These are phyloP conservation scores for Orientallactaga bullata DNA, from an alignment of 2,113 vertebrate genomes.

Conservation along the genomic window DNA sequence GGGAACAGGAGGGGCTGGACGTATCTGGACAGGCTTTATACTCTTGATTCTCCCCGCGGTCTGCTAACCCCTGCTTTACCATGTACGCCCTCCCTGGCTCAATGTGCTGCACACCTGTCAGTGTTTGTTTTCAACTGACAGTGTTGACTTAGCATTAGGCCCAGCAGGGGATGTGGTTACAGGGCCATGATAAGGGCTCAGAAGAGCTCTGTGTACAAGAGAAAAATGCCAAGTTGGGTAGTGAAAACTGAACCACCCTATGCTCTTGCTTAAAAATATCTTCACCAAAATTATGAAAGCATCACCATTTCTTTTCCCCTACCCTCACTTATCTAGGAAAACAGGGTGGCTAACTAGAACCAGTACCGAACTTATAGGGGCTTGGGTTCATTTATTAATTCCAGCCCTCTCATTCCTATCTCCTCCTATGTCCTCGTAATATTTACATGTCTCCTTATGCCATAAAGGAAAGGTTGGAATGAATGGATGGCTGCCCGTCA, in stretches of 20 bases:
- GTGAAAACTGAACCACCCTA: constrained; percentile 5
- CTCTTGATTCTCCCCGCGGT: background rate
- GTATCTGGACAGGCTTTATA: rapidly evolving
- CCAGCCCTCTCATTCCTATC: background rate
- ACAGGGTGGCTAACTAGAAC: background rate
- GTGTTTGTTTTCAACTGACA: constrained; percentile 71
- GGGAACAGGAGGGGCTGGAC: background rate
- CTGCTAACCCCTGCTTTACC: background rate
- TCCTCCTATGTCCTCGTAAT: background rate
- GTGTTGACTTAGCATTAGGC: constrained; percentile 60
- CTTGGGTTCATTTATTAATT: background rate
- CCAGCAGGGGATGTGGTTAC: constrained; percentile 72
- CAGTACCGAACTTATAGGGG: background rate
- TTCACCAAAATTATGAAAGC: background rate
- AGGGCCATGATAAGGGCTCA: constrained; percentile 48
- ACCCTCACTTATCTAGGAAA: background rate
- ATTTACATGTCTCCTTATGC: background rate
- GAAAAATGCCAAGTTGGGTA: constrained; percentile 60
- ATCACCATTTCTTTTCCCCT: constrained; percentile 19
- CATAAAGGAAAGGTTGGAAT: background rate
- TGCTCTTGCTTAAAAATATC: constrained; percentile 40
- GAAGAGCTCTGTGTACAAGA: background rate
- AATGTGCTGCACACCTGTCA: constrained; percentile 54
- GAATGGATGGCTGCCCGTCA: rapidly evolving
- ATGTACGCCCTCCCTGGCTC: background rate